Base-by-base conservation (phyloP, 2,888 invertebrate species). In the Junonia oenone region DNA sequence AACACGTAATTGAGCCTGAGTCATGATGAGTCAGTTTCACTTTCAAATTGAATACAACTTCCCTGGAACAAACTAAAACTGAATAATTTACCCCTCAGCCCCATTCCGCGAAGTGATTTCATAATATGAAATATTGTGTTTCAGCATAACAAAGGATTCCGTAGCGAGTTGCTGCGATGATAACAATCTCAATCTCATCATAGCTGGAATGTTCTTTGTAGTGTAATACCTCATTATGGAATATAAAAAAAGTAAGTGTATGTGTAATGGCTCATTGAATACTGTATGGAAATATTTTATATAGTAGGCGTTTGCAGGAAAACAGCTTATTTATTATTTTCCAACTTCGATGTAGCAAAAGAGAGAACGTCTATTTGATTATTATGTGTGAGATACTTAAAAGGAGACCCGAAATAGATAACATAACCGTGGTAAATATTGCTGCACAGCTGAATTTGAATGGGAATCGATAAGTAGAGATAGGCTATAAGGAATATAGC, bases 21-120 rank as follows among this genome's bases (percentile, higher is more conserved):
- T 61, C 59, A 61, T 26, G 22, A 14, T 61, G 55, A 59, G 37
- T 59, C 51, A 59, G 51, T 56, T 19, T 51, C 55, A 49, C 52
- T 40, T 56, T 47, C 33, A 38, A 31, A 37, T 51, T 27, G 51
- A 58, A 57, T 50, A 57, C 49, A 43, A 49, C 54, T 54, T 43
- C 45, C 45, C 38, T 51, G 51, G 45, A 54, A 50, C 37, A 17
- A 49, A 46, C 46, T 47, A 40, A 48, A 51, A 37, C 48, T 49
- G 51, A 53, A 59, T 55, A 47, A 55, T 59, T 57, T 45, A 55
- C 48, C 52, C 22, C 50, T 38, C 56, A 53, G 51, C 51, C 58
- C 46, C 47, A 51, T 60, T 60, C 55, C 51, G 46, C 51, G 56
- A 51, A 56, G 45, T 56, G 53, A 56, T 58, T 52, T 38, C 26